Evolutionary conservation across 2,113 vertebrate genomes (phyloP), one percentile per base, ranked within the genome.

Genomic region (Nerophis ophidion): DNA sequence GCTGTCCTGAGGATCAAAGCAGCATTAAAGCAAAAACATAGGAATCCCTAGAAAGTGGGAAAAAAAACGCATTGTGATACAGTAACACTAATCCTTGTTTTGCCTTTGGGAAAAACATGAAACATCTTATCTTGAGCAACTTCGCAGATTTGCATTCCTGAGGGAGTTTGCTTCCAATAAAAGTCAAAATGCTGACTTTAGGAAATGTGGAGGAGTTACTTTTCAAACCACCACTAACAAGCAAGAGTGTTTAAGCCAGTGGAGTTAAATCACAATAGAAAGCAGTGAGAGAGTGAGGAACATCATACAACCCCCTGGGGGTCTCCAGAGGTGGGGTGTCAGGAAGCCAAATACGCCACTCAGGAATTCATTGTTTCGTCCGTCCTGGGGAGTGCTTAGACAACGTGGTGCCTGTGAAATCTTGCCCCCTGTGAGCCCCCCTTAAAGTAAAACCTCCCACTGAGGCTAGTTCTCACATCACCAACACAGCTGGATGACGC

Each of bases 381-480:
- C 11, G 6, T 61, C 66, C 60, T 54, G 68, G 68, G 52, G 46
- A 71, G 66, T n/a, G 55, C 58, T 65, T 63, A 68, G 67, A 82
- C 75, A 77, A 70, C 73, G 26, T 42, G 75, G 74, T 68, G 71
- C 74, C 69, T 57, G 50, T 76, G 71, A 74, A 86, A 87, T 61
- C 50, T 44, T 4, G 6, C 55, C 54, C 54, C 54, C 54, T 9
- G 12, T 61, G 8, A 45, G 35, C 69, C 48, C 36, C 55, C 53
- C 68, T 71, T 80, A 59, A 81, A 57, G 76, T 85, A 70, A 83
- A 75, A 60, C 60, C 33, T 34, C 74, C 26, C 67, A 17, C 67
- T 57, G 59, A 33, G 77, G 65, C 63, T 57, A 53, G 66, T 56
- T 36, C 49, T 61, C 63, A 15, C 55, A 59, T 35, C 9, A 33